phyloP scores from a whole-genome alignment of 2,113 vertebrate species.

The Gymnorhina tibicen region DNA sequence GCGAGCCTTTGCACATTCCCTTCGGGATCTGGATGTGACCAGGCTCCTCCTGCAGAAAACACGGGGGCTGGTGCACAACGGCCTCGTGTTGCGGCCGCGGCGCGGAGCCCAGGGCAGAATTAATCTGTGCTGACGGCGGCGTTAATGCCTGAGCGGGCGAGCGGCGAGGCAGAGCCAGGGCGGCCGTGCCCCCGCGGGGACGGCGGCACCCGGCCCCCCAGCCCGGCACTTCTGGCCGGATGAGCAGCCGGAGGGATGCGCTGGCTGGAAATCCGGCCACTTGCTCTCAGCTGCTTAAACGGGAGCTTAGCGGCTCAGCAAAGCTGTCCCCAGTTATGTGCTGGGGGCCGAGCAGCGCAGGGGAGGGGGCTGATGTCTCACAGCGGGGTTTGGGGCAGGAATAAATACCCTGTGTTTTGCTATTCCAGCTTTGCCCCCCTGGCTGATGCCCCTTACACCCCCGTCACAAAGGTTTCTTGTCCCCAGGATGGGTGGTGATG shows the following conservation, averaged over 20 bases:
- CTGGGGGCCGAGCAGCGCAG: neutral
- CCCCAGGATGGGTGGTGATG: fast-evolving
- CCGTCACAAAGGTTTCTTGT: fast-evolving
- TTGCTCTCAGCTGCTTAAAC: neutral
- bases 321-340: neutral
- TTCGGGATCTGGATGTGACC: neutral
- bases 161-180: neutral
- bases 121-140: neutral
- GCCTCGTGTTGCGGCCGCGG: neutral
- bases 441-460: neutral
- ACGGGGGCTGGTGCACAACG: fast-evolving
- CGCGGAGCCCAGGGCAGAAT: neutral
- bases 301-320: conserved; percentile 1
- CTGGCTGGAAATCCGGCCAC: neutral
- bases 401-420: fast-evolving
- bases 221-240: neutral
- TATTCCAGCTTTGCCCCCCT: neutral
- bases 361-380: neutral
- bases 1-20: neutral
- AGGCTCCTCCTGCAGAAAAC: neutral
- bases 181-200: neutral
- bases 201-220: neutral
- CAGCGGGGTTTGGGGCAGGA: neutral
- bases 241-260: neutral
- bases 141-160: neutral